Conservation (phyloP, 1,140 invertebrate genomes). For the Drosophila watanabei region DNA sequence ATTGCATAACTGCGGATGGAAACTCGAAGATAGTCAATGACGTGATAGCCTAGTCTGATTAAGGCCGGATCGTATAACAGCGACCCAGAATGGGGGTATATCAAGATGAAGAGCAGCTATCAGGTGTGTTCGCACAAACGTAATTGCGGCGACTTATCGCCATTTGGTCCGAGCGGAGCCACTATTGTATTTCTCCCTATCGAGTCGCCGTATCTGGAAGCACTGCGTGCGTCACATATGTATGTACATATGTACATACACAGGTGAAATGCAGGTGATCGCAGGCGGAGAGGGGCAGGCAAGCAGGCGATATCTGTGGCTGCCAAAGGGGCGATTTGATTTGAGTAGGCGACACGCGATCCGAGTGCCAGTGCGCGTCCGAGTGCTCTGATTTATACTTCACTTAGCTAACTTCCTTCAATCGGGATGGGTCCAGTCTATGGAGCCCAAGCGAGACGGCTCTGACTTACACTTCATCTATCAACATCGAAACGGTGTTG, state of each 20-base stretch:
- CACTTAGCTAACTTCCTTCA: conserved; percentile 16
- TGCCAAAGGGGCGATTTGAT: conserved; percentile 35
- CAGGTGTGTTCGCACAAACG: conserved; percentile 34
- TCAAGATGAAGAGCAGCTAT: conserved; percentile 41
- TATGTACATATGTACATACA: not conserved
- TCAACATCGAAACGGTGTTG: conserved; percentile 27
- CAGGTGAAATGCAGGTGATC: conserved; percentile 4
- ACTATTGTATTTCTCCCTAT: conserved; percentile 52
- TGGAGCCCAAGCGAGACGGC: conserved; percentile 2
- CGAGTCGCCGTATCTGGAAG: conserved; percentile 39
- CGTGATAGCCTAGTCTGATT: conserved; percentile 18
- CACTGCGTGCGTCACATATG: conserved; percentile 35
- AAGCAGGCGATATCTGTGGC: conserved; percentile 22
- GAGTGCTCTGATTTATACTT: conserved; percentile 66
- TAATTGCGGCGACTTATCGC: conserved; percentile 50
- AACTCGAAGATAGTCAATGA: conserved; percentile 34
- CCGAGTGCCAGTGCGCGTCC: conserved; percentile 16
- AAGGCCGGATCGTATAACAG: conserved; percentile 36
- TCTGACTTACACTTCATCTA: conserved; percentile 55
- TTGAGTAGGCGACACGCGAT: conserved; percentile 35
- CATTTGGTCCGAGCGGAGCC: conserved; percentile 4
- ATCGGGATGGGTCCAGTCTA: conserved; percentile 3
- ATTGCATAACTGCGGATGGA: conserved; percentile 16
- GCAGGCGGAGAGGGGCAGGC: not conserved
- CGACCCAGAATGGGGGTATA: conserved; percentile 13